Evolutionary conservation across 1,140 invertebrate genomes (phyloP), one percentile per base, ranked within the genome.

Genomic region (Dreissena rostriformis): DNA sequence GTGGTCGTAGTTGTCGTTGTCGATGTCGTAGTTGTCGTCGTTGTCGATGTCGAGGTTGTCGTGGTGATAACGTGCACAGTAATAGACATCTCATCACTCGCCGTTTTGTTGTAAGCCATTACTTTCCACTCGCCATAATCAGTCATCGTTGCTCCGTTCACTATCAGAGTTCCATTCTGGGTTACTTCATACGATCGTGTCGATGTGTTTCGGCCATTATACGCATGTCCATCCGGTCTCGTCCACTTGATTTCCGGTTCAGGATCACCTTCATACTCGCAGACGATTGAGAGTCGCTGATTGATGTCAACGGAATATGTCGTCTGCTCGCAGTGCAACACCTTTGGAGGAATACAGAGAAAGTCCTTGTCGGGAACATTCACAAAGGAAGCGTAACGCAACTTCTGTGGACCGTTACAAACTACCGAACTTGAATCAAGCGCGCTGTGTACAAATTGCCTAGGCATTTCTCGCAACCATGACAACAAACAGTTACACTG

Each of bases 191-290:
- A 84, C 51, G 68, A 24, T 53, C 82, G 73, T 6, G 19, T n/a
- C 0, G 24, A 55, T 8, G 82, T 84, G 12, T 65, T 53, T 61
- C 66, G 51, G 0, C 82, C 82, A 24, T 77, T 67, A 17, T 77
- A 77, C 66, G 24, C 67, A 51, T n/a, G 51, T 11, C 81, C 76
- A 49, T 72, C 85, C 4, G 85, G 80, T 1, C 70, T 49, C 4
- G 49, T 63, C 73, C 80, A 86, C 39, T 77, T 74, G 17, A 86
- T 55, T 22, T 74, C 74, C 14, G 85, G 85, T 52, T 74, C 68
- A 12, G 85, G 85, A 26, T 86, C 85, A 14, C 85, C 85, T 22
- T 86, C 70, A 28, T 77, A 78, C 24, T 63, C 61, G 65, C 85
- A 86, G n/a, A 28, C 49, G 22, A 84, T 68, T 28, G 26, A 29